Conservation (phyloP, 1,140 invertebrate genomes). For the Aphelinus atriplicis region DNA sequence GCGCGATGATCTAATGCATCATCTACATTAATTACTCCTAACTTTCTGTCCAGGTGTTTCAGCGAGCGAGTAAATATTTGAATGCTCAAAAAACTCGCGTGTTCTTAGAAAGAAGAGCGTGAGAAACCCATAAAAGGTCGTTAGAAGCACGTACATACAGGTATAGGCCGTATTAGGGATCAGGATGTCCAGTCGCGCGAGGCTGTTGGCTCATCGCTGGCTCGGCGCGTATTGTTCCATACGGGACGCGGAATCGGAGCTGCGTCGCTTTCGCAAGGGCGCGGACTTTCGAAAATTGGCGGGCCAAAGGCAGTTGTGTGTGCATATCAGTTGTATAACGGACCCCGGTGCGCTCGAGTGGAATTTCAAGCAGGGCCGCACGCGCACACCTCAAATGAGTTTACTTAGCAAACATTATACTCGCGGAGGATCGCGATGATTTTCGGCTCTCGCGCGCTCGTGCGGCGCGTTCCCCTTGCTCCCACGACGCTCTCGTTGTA, state of each 20-base stretch:
- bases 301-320: background rate
- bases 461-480: too few species aligned
- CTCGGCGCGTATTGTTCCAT: background rate
- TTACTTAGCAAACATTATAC: too few species aligned
- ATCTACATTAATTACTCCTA: too few species aligned
- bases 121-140: background rate
- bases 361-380: slow-evolving; percentile 8
- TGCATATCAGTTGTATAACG: slow-evolving; percentile 14
- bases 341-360: background rate
- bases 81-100: background rate
- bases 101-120: background rate
- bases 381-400: slow-evolving; percentile 8
- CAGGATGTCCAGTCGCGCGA: too few species aligned
- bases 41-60: too few species aligned
- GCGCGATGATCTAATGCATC: too few species aligned
- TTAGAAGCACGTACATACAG: too few species aligned
- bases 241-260: background rate
- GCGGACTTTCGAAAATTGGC: slow-evolving; percentile 32
- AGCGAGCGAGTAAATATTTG: too few species aligned
- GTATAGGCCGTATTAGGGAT: background rate
- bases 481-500: too few species aligned
- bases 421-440: too few species aligned
- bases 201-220: slow-evolving; percentile 2
- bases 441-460: too few species aligned
- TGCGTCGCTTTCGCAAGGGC: slow-evolving; percentile 19